Evolutionary conservation across 2,797 vertebrate species (phyloP).

Genomic region (Pangasius macronema): DNA sequence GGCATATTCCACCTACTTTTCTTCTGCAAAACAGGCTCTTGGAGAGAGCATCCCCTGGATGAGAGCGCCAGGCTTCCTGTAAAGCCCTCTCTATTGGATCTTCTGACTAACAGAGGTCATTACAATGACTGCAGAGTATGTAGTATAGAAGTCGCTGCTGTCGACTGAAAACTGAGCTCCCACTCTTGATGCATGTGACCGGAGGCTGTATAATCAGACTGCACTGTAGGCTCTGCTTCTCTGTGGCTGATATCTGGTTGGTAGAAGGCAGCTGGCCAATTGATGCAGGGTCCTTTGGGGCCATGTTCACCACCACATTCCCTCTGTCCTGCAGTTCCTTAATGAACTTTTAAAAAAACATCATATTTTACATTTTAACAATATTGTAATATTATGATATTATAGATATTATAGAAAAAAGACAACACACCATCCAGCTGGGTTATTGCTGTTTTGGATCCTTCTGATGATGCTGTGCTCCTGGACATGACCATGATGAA

Average conservation of each 20-base stretch:
- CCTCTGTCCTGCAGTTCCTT: background rate
- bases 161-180: background rate
- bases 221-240: background rate
- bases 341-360: background rate
- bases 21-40: background rate
- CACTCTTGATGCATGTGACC: background rate
- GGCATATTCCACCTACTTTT: background rate
- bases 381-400: background rate
- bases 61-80: background rate
- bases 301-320: background rate
- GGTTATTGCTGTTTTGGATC: background rate
- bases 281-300: background rate
- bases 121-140: background rate
- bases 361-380: background rate
- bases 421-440: background rate
- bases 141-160: background rate
- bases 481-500: background rate
- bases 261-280: background rate
- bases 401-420: background rate
- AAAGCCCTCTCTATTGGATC: background rate
- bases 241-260: background rate
- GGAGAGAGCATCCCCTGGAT: background rate
- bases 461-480: background rate
- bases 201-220: background rate
- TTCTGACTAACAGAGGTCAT: background rate